Conservation (phyloP, 2,113 vertebrate genomes). For the Nothocercus julius region DNA sequence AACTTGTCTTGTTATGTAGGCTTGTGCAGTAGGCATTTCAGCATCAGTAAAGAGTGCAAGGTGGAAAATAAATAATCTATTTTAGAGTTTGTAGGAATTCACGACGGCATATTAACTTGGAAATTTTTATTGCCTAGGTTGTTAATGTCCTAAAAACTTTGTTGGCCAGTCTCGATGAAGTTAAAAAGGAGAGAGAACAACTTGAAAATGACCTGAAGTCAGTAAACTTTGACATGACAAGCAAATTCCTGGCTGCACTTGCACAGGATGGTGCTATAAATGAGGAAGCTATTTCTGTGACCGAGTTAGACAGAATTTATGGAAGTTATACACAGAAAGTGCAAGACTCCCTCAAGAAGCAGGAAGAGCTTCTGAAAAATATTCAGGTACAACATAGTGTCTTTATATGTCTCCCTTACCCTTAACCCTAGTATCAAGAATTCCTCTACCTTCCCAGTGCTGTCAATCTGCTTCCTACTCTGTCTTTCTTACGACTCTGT, state of each 20-base stretch:
- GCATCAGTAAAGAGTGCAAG: neutral
- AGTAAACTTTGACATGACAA: slow-evolving; percentile 93
- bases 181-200: slow-evolving; percentile 91
- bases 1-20: neutral
- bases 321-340: slow-evolving; percentile 88
- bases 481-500: neutral
- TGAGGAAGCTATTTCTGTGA: slow-evolving; percentile 91
- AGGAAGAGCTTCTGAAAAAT: slow-evolving; percentile 90
- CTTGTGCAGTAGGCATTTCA: neutral
- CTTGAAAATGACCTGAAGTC: slow-evolving; percentile 92
- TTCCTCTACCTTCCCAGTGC: neutral
- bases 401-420: neutral
- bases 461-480: neutral
- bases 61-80: neutral
- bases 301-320: slow-evolving; percentile 90
- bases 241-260: slow-evolving; percentile 90
- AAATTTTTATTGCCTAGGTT: slow-evolving; percentile 77
- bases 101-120: neutral
- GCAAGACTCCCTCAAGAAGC: slow-evolving; percentile 87
- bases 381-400: slow-evolving; percentile 76
- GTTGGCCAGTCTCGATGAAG: slow-evolving; percentile 85
- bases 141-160: slow-evolving; percentile 89
- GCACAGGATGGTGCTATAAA: slow-evolving; percentile 92
- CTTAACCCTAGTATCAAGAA: neutral
- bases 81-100: fast-evolving